Percentiles rank a stretch among this genome's conserved stretches.
Conservation (phyloP, 2,888 invertebrate genomes). For the Bibio marci region DNA sequence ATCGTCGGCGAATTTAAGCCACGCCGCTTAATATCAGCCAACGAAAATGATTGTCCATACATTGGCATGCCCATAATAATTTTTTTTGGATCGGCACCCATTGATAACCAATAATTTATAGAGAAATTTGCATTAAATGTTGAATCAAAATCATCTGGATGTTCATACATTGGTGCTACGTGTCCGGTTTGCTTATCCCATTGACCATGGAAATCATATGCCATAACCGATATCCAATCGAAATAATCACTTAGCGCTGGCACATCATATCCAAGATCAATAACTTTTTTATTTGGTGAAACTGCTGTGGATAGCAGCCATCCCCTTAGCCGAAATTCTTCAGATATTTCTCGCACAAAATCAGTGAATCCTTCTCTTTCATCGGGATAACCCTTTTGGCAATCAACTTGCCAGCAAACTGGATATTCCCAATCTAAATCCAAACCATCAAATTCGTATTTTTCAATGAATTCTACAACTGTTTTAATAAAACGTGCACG, state of each 20-base stretch:
- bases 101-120: conserved; percentile 68
- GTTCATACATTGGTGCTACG: conserved; percentile 69
- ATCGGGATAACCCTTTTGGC: conserved; percentile 61
- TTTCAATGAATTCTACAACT: conserved; percentile 58
- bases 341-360: conserved; percentile 56
- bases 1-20: conserved; percentile 63
- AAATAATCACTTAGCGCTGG: conserved; percentile 54
- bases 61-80: conserved; percentile 74
- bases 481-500: conserved; percentile 57
- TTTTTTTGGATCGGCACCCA: conserved; percentile 63
- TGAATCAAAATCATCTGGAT: conserved; percentile 52
- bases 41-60: conserved; percentile 77
- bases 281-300: conserved; percentile 66
- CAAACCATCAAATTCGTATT: conserved; percentile 73
- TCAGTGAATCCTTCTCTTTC: conserved; percentile 65
- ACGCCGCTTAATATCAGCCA: conserved; percentile 44
- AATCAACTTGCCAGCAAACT: conserved; percentile 79
- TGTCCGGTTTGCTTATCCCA: conserved; percentile 87
- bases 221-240: conserved; percentile 84
- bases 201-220: conserved; percentile 81
- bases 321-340: conserved; percentile 51
- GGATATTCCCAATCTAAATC: conserved; percentile 94
- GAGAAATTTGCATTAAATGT: conserved; percentile 77
- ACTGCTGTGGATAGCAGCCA: conserved; percentile 67
- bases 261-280: conserved; percentile 74